These are phyloP conservation scores for Micrasema minimum DNA, from an alignment of 1,140 invertebrate species.

Conservation along the genomic window DNA sequence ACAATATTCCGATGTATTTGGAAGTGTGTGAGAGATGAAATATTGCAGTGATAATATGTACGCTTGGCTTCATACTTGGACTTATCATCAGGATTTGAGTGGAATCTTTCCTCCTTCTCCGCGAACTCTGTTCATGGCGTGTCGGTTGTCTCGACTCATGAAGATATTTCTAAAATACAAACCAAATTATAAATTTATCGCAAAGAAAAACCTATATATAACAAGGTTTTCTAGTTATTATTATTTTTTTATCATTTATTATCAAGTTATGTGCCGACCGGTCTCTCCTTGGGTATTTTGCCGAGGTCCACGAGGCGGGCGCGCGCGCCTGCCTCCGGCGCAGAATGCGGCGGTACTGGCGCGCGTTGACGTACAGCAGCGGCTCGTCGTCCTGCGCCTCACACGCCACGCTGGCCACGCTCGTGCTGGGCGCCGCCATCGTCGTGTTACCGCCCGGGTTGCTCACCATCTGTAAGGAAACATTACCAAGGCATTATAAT, in stretches of 20 bases:
- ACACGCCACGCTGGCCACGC: conserved; percentile 66
- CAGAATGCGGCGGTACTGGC: conserved; percentile 94
- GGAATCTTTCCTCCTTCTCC: conserved; percentile 97
- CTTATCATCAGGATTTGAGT: conserved; percentile 67
- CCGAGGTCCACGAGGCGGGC: conserved; percentile 92
- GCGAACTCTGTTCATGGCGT: conserved; percentile 97
- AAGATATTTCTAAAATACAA: conserved; percentile 90
- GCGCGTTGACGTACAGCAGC: conserved; percentile 98
- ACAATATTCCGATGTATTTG: too few relatives aligned
- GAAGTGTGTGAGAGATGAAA: too few relatives aligned
- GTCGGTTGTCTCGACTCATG: conserved; percentile 97
- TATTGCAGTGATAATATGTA: too few relatives aligned
- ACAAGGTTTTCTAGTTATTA: too few relatives aligned
- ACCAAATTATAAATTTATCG: too few relatives aligned
- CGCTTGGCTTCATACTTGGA: conserved; percentile 30
- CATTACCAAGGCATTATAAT: background rate
- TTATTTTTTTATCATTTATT: too few relatives aligned
- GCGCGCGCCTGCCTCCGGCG: conserved; percentile 90
- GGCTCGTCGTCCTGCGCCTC: conserved; percentile 89
- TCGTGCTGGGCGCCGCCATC: conserved; percentile 72
- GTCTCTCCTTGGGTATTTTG: conserved; percentile 95
- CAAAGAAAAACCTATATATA: too few relatives aligned
- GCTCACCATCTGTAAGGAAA: conserved; percentile 71
- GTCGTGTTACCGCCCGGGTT: conserved; percentile 53
- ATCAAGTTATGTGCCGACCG: too few relatives aligned